Evolutionary conservation across 2,888 invertebrate genomes (phyloP).

Genomic region (Papilio protenor): DNA sequence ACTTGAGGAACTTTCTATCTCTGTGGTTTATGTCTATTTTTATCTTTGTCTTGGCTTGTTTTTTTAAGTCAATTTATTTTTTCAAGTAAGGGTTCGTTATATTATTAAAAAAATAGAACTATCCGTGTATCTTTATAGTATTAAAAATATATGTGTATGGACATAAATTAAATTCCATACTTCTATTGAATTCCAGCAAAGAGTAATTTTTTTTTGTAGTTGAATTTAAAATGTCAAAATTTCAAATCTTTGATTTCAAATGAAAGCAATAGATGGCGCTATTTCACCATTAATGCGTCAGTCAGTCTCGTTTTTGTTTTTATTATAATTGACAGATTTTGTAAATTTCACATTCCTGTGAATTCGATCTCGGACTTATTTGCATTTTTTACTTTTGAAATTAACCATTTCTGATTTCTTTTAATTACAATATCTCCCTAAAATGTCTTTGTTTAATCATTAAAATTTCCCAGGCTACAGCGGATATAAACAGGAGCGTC

Average conservation of each 20-base stretch:
- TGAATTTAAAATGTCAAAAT: too few species aligned
- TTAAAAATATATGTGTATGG: not conserved
- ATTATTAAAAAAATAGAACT: not conserved
- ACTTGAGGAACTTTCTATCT: not conserved
- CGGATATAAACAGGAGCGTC: not conserved
- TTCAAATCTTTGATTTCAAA: too few species aligned
- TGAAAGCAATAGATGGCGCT: too few species aligned
- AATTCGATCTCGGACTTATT: too few species aligned
- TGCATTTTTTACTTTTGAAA: too few species aligned
- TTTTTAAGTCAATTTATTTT: not conserved
- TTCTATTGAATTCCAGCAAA: too few species aligned
- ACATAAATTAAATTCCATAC: too few species aligned
- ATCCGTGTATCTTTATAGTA: not conserved
- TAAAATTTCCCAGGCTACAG: constrained; percentile 7
- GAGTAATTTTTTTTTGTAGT: too few species aligned
- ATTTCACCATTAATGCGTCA: too few species aligned
- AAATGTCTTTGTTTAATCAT: not conserved
- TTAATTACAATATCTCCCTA: not conserved
- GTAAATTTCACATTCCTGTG: too few species aligned
- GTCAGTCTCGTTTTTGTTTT: too few species aligned
- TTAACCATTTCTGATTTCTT: not conserved
- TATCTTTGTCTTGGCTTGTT: not conserved
- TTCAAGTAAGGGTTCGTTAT: not conserved
- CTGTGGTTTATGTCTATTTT: not conserved
- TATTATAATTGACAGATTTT: too few species aligned